These are phyloP conservation scores for Nymphalis io DNA, from an alignment of 1,140 invertebrate genomes.

Conservation along the genomic window DNA sequence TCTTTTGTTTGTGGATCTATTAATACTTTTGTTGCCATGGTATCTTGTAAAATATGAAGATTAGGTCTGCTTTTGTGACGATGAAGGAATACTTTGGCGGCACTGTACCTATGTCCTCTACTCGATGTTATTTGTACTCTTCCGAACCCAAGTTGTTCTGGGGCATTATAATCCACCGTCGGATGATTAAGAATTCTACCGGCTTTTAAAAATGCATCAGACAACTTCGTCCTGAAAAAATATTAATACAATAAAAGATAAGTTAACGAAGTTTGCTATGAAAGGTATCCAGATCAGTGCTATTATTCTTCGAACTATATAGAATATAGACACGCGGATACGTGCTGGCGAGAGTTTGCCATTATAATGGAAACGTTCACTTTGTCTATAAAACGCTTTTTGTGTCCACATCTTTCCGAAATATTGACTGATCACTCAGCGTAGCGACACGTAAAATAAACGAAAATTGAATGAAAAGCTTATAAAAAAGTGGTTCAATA, in stretches of 20 bases:
- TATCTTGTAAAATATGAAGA: slow-evolving; percentile 83
- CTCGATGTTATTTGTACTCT: slow-evolving; percentile 84
- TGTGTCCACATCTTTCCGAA: no score
- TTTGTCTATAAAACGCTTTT: no score
- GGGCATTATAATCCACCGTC: slow-evolving; percentile 79
- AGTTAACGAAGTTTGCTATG: no score
- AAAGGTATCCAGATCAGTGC: no score
- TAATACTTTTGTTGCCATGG: slow-evolving; percentile 83
- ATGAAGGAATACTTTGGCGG: slow-evolving; percentile 82
- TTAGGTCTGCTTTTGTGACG: slow-evolving; percentile 83
- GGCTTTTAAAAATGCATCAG: slow-evolving; percentile 81
- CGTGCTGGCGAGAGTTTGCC: no score
- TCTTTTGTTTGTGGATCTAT: slow-evolving; percentile 82
- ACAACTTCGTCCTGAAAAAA: slow-evolving; percentile 77
- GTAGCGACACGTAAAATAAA: no score
- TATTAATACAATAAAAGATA: not conserved
- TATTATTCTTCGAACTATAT: no score
- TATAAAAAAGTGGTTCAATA: no score
- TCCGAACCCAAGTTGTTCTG: slow-evolving; percentile 80
- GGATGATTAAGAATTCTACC: slow-evolving; percentile 81
- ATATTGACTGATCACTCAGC: no score
- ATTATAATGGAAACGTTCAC: no score
- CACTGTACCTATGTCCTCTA: slow-evolving; percentile 79
- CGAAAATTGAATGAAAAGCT: no score
- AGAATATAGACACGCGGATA: no score